Evolutionary conservation across 2,888 invertebrate species (phyloP), one percentile per base, ranked within the genome.

Genomic region (Archips crataeganus): DNA sequence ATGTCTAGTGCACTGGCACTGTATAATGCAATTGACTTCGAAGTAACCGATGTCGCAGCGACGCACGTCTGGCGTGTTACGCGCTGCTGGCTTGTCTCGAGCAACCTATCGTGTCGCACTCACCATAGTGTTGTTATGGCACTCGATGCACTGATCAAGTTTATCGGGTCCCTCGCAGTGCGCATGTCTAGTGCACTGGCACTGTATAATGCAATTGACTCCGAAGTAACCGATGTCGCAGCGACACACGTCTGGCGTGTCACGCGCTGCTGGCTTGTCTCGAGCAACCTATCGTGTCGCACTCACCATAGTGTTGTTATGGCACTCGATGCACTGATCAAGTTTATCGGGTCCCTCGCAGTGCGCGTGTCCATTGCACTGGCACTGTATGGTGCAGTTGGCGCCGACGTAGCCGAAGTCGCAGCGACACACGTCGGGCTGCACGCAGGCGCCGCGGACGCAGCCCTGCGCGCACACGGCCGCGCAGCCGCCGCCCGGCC

Each of bases 331-430:
- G 85, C 99, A 99, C 75, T 96, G 95, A 84, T 97, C 97, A 75
- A 98, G 95, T 82, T 97, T 96, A 85, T 98, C 97, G 8, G 98
- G 98, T 0, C 98, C 98, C 82, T 96, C 97, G 87, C 99, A 99
- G 87, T 98, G 96, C 73, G 98, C 97, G 91, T 99, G 98, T 0
- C 98, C 98, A 87, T 99, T 98, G 88, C 99, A 99, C 87, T 98
- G 97, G 87, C 99, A 99, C 90, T 98, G 98, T 77, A 98, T 98
- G 80, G 98, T 98, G 89, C 99, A 99, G 93, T 98, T 98, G 79
- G 97, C 96, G 70, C 99, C 99, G 36, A 99, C 98, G 90, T 98
- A 99, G 73, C 99, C 99, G 92, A 99, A 99, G 93, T 98, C 97
- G 87, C 99, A 99, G 77, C 96, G 95, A 84, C 99, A 98, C 75